phyloP scores from a whole-genome alignment of 2,797 vertebrate species.

The Argyrosomus regius region DNA sequence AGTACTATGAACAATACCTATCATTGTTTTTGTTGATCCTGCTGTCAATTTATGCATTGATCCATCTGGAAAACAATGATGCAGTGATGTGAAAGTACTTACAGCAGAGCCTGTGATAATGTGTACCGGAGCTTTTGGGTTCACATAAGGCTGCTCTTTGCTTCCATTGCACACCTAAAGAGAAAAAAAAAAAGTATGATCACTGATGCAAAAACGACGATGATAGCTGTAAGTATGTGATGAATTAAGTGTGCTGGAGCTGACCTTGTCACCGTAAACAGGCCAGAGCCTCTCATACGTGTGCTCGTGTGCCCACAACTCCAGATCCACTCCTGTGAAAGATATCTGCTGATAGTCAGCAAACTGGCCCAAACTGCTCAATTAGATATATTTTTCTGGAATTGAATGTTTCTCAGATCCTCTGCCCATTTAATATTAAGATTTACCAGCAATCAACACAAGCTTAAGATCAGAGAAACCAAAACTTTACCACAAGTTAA shows the following conservation, averaged over 20 bases:
- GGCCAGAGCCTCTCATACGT: slow-evolving; percentile 93
- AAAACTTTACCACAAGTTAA: slow-evolving; percentile 36
- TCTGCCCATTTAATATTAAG: slow-evolving; percentile 33
- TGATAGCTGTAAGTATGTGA: background rate
- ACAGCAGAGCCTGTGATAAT: slow-evolving; percentile 94
- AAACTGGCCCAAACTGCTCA: slow-evolving; percentile 17
- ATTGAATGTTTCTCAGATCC: slow-evolving; percentile 43
- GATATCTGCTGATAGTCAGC: slow-evolving; percentile 19
- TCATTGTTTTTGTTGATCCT: slow-evolving; percentile 61
- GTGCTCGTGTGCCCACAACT: slow-evolving; percentile 94
- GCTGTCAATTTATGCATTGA: slow-evolving; percentile 35
- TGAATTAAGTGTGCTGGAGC: slow-evolving; percentile 13
- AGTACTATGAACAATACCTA: slow-evolving; percentile 47
- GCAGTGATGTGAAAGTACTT: slow-evolving; percentile 72
- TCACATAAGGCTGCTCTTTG: slow-evolving; percentile 86
- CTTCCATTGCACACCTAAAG: slow-evolving; percentile 90
- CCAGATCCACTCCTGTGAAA: slow-evolving; percentile 90
- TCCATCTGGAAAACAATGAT: slow-evolving; percentile 27
- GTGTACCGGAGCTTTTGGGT: slow-evolving; percentile 90
- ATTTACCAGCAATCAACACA: slow-evolving; percentile 40
- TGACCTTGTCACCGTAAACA: slow-evolving; percentile 89
- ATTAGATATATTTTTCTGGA: slow-evolving; percentile 5
- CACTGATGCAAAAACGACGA: slow-evolving; percentile 15
- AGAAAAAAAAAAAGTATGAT: slow-evolving; percentile 36
- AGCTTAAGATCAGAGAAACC: slow-evolving; percentile 42